phyloP scores from a whole-genome alignment of 2,888 invertebrate genomes.

The Choreutis nemorana region DNA sequence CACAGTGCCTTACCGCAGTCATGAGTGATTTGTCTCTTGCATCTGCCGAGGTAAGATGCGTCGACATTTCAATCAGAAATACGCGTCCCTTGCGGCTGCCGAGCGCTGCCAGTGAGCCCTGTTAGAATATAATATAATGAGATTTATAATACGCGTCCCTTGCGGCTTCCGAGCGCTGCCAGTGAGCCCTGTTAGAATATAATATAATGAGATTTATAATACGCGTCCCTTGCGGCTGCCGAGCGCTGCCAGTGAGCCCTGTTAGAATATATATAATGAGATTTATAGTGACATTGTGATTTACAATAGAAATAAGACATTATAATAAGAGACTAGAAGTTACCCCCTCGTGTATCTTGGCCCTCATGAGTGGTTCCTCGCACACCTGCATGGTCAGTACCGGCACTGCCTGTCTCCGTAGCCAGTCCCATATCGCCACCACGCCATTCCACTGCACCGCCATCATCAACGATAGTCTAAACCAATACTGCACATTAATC shows the following conservation, averaged over 20 bases:
- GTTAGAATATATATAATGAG: conserved; percentile 8
- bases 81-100: conserved; percentile 77
- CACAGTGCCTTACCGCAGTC: conserved; percentile 75
- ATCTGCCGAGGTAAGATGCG: conserved; percentile 68
- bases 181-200: conserved; percentile 59
- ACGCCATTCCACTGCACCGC: conserved; percentile 81
- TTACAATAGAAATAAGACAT: too few species aligned
- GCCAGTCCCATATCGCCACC: conserved; percentile 87
- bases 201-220: too few species aligned
- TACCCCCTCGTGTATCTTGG: conserved; percentile 41
- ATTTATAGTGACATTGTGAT: too few species aligned
- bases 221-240: conserved; percentile 77
- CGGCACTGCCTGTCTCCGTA: conserved; percentile 83
- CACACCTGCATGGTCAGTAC: conserved; percentile 66
- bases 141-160: conserved; percentile 78
- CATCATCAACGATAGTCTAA: conserved; percentile 82
- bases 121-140: conserved; percentile 8
- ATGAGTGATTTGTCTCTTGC: conserved; percentile 77
- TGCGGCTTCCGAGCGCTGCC: conserved; percentile 75
- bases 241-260: conserved; percentile 73
- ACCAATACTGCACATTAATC: too few species aligned
- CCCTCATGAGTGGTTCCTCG: conserved; percentile 54
- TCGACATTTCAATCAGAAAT: conserved; percentile 79
- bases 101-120: conserved; percentile 73
- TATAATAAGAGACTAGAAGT: too few species aligned